Evolutionary conservation across 2,113 vertebrate species (phyloP), one percentile per base, ranked within the genome.

Genomic region (Ophiodon elongatus): DNA sequence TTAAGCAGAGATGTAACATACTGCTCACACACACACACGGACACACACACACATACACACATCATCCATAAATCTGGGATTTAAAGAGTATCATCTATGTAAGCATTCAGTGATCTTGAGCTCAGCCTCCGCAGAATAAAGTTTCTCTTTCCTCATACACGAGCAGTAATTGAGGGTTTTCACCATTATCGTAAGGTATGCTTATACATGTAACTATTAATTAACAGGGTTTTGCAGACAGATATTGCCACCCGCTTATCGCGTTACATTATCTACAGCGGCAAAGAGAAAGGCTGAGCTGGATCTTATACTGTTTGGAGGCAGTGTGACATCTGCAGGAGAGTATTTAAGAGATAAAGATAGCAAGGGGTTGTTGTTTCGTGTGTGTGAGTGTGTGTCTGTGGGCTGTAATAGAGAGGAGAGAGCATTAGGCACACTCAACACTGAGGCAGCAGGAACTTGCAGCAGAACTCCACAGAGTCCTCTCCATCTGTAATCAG

Each of bases 401-500:
- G 88, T 78, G 86, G 82, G 79, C 86, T 89, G 84, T 94, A 94
- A 94, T 94, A 56, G 92, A 91, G 87, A 80, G 45, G 84, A 91
- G 63, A 71, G 85, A 79, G 78, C 85, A 88, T 92, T 81, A 85
- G 89, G 89, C 94, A 94, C 94, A 94, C 93, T 89, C 94, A 81
- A 89, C 84, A 76, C 66, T 77, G 85, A 91, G 87, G 89, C 89
- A 89, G 88, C 91, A 89, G 90, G 89, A 93, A 92, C 90, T 92
- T 93, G 91, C 85, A 72, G 89, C 85, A 85, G 72, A 91, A 88
- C 90, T 94, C 92, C 88, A 71, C 85, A 73, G 92, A 93, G 93
- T 86, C 93, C 85, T 91, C 90, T 93, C 83, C 68, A 69, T 81
- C 91, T 85, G 89, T 94, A 94, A 94, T 94, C 89, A 93, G 85